These are phyloP conservation scores for Luehdorfia chinensis DNA, from an alignment of 1,140 invertebrate species.

Conservation along the genomic window DNA sequence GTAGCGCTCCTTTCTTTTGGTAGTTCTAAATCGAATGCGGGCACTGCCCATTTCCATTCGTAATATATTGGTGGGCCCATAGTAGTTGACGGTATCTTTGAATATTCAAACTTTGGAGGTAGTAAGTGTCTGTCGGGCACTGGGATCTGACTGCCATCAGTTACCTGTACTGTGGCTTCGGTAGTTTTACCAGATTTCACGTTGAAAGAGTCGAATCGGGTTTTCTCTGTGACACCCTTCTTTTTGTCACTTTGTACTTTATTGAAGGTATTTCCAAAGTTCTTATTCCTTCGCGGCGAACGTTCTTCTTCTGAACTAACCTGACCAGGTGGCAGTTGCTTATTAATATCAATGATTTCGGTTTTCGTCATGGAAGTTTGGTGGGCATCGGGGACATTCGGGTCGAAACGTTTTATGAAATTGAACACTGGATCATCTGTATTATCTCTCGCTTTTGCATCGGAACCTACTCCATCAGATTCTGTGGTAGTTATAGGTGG, in stretches of 20 bases:
- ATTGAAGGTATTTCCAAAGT: constrained; percentile 50
- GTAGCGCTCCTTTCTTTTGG: constrained; percentile 58
- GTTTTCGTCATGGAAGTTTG: constrained; percentile 60
- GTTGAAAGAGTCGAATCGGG: constrained; percentile 51
- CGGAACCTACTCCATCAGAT: too few species aligned
- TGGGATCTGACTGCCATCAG: constrained; percentile 25
- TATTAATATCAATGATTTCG: constrained; percentile 58
- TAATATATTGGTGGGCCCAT: constrained; percentile 80
- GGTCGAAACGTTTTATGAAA: constrained; percentile 72
- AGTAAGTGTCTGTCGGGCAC: constrained; percentile 42
- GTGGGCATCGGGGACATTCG: constrained; percentile 52
- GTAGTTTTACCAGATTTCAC: constrained; percentile 30
- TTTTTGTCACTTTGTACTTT: constrained; percentile 40
- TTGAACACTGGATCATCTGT: constrained; percentile 49
- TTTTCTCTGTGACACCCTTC: constrained; percentile 34
- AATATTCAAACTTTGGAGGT: constrained; percentile 59
- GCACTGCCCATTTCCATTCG: constrained; percentile 81
- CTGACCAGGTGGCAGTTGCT: constrained; percentile 55
- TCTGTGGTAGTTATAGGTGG: constrained; percentile 34
- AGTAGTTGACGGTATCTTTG: constrained; percentile 66
- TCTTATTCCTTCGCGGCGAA: constrained; percentile 51
- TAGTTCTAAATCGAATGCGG: constrained; percentile 77
- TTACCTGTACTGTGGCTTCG: constrained; percentile 18
- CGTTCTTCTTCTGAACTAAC: constrained; percentile 58
- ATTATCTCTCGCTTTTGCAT: constrained; percentile 29